Evolutionary conservation across 2,797 vertebrate genomes (phyloP).

Genomic region (Notolabrus celidotus): DNA sequence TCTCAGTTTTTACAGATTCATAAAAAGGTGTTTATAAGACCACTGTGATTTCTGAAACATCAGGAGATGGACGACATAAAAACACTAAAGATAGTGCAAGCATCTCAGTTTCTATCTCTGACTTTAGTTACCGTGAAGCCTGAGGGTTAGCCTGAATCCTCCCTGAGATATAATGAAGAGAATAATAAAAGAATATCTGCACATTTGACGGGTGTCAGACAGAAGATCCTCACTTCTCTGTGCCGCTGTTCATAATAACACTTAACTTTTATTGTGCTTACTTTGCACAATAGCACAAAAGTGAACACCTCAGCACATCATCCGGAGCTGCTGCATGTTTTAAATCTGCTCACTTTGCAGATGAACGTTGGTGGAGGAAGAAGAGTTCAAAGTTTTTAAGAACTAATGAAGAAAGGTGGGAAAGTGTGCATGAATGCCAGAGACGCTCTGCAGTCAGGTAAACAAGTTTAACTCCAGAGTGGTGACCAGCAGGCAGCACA

Average conservation of each 20-base stretch:
- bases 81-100: too few species aligned
- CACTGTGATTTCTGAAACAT: too few species aligned
- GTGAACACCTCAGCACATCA: conserved; percentile 7
- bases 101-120: too few species aligned
- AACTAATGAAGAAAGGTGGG: not conserved
- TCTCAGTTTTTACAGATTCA: too few species aligned
- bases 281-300: not conserved
- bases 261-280: conserved; percentile 3
- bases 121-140: too few species aligned
- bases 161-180: not conserved
- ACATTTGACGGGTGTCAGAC: not conserved
- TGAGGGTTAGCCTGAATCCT: not conserved
- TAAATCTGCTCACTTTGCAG: not conserved
- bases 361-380: not conserved
- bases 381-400: not conserved
- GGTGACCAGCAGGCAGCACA: not conserved
- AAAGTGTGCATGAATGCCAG: not conserved
- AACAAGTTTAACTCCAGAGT: not conserved
- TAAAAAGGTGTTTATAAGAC: too few species aligned
- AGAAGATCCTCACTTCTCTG: not conserved
- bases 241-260: not conserved
- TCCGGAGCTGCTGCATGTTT: not conserved
- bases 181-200: not conserved
- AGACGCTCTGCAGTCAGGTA: not conserved
- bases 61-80: too few species aligned